Base-by-base conservation (phyloP, 2,888 invertebrate genomes). In the Hemaris fuciformis region DNA sequence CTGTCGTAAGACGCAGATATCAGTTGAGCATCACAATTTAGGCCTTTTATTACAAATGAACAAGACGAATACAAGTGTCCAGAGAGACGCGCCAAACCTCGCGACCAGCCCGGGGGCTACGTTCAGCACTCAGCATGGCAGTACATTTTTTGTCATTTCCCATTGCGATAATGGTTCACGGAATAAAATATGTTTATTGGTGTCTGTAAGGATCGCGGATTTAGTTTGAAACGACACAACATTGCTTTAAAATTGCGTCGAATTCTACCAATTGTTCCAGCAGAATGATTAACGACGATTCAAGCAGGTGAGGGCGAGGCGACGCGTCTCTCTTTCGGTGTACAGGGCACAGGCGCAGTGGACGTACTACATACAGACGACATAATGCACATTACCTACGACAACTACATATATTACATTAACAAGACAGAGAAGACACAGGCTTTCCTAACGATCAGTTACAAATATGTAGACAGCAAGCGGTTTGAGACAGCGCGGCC, bases 1-100 rank as follows among this genome's bases (percentile, higher is more conserved):
- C 53, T 18, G 53, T 31, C 53, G 53, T 53, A 53, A 53, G 53
- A 53, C 53, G 53, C 31, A 31, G 18, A 53, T 48, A 18, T 18
- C 31, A 53, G 3, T 1, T 53, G 18, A 31, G 31, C 31, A 31
- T 10, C 10, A 25, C 18, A 18, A 53, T 18, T 53, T 53, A 53
- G 53, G 53, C 53, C 53, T 31, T 53, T 53, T 18, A 18, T 53
- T 53, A 53, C 15, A 53, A 31, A 31, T 27, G 1, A 31, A 53
- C 18, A 53, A 8, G 8, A 25, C 7, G 15, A 53, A 27, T 27
- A 31, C 8, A 20, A 53, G 31, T 53, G 53, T 22, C 10, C 25
- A n/a, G 48, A 15, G 27, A 27, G 27, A 2, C 25, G 0, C 15
- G 25, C 15, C 27, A 31, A 23, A 46, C 5, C 43, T 23, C 46